These are phyloP conservation scores for Andrena hattorfiana DNA, from an alignment of 2,888 invertebrate species.

Conservation along the genomic window DNA sequence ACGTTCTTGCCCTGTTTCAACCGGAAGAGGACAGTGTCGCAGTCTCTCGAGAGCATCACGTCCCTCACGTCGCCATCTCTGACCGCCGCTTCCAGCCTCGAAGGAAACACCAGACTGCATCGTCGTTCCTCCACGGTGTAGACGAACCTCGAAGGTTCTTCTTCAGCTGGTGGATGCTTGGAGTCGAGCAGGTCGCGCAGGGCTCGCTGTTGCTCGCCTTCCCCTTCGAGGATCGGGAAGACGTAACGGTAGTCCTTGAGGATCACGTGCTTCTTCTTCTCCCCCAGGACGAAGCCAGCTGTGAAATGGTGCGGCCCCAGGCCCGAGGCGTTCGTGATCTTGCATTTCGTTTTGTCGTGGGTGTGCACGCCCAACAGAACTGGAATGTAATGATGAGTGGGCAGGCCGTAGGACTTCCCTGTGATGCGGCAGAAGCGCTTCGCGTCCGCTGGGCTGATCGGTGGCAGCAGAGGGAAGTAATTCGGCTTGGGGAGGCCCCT, in stretches of 20 bases:
- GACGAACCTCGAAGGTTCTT: slow-evolving; percentile 88
- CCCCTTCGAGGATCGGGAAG: slow-evolving; percentile 90
- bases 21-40: slow-evolving; percentile 91
- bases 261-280: slow-evolving; percentile 89
- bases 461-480: slow-evolving; percentile 92
- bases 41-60: slow-evolving; percentile 91
- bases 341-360: slow-evolving; percentile 86
- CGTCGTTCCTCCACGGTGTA: slow-evolving; percentile 91
- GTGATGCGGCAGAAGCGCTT: slow-evolving; percentile 92
- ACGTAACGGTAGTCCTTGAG: slow-evolving; percentile 91
- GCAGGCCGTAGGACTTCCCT: slow-evolving; percentile 91
- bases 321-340: slow-evolving; percentile 88
- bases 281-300: slow-evolving; percentile 87
- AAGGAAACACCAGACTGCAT: slow-evolving; percentile 91
- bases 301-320: slow-evolving; percentile 88
- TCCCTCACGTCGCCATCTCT: slow-evolving; percentile 92
- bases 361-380: slow-evolving; percentile 87
- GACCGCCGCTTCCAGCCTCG: slow-evolving; percentile 91
- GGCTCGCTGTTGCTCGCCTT: slow-evolving; percentile 88
- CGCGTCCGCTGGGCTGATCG: slow-evolving; percentile 93
- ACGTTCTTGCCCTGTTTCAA: slow-evolving; percentile 91
- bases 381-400: slow-evolving; percentile 92
- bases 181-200: slow-evolving; percentile 88
- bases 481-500: slow-evolving; percentile 93
- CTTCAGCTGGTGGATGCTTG: slow-evolving; percentile 86